A percentile compares a stretch with the other conserved stretches of the same genome.
phyloP scores from a whole-genome alignment of 2,113 vertebrate genomes.

The Motacilla tschutschensis region DNA sequence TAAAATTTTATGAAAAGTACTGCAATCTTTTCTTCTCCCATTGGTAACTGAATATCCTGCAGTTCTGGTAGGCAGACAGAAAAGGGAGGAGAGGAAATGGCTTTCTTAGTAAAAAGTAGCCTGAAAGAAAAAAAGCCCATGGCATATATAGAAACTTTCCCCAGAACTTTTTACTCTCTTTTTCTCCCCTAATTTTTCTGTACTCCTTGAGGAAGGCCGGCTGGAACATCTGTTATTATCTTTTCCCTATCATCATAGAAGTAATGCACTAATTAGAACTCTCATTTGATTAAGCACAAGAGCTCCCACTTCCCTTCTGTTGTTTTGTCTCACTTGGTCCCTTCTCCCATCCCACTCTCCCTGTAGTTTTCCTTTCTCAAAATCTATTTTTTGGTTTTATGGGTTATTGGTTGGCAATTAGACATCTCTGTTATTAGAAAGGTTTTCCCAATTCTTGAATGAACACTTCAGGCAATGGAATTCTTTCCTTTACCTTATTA shows the following conservation, averaged over 20 bases:
- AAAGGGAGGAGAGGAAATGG: not conserved
- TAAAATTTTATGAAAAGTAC: not conserved
- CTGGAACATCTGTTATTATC: not conserved
- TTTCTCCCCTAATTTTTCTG: not conserved
- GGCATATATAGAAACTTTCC: not conserved
- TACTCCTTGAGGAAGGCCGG: not conserved
- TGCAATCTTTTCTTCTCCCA: not conserved
- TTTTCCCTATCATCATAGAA: not conserved
- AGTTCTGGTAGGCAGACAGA: not conserved
- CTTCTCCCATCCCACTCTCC: not conserved
- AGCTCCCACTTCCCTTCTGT: not conserved
- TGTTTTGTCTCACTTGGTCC: not conserved
- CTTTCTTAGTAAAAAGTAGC: not conserved
- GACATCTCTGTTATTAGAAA: not conserved
- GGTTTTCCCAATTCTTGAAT: not conserved
- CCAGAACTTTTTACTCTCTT: not conserved
- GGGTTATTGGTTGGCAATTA: not conserved
- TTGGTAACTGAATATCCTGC: not conserved
- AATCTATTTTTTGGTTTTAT: not conserved
- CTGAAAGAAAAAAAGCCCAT: not conserved
- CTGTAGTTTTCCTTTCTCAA: not conserved
- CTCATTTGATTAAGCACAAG: not conserved
- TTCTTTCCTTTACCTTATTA: constrained; percentile 15
- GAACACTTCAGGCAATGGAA: constrained; percentile 20
- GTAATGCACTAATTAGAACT: not conserved